Evolutionary conservation across 2,113 vertebrate genomes (phyloP), one percentile per base, ranked within the genome.

Genomic region (Condylura cristata): DNA sequence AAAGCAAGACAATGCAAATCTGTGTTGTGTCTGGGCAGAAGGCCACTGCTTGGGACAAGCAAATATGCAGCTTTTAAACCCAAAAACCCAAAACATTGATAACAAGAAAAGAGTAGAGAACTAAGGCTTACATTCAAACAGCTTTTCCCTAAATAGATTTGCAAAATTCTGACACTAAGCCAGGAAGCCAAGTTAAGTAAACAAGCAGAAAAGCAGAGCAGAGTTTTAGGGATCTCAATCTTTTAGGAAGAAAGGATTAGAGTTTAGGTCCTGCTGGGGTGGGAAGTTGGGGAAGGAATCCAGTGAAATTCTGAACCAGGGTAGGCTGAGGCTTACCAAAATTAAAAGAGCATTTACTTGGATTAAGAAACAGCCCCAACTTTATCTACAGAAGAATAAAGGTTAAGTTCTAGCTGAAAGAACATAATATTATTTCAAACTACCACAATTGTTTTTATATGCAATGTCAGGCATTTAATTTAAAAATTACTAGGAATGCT

Each of bases 111-210:
- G 2, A 56, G 66, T 1, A 46, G 13, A 93, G 11, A 90, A 81
- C 78, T 65, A 92, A 75, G 44, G n/a, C 78, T 74, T 48, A n/a
- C 66, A 41, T 51, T 63, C 14, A 82, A 44, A 14, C 17, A 58
- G n/a, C 32, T 93, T 72, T 95, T 58, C 58, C 74, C 32, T 44
- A 85, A 81, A 90, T 76, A 75, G 2, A 63, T 41, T 74, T 48
- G 32, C 28, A 86, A 92, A 88, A 88, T 86, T 93, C 66, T 89
- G 41, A 93, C 91, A 41, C 16, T 14, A 51, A 20, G 7, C n/a
- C 46, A 82, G 17, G 63, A 58, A 28, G 32, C 86, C 86, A 78
- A 71, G 34, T 61, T 95, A 92, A 70, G 72, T 30, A 96, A 81
- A 95, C 32, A 89, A 90, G 82, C 61, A 32, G 17, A 85, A 92